Base-by-base conservation (phyloP, 2,888 invertebrate species). In the Amphipyra berbera region DNA sequence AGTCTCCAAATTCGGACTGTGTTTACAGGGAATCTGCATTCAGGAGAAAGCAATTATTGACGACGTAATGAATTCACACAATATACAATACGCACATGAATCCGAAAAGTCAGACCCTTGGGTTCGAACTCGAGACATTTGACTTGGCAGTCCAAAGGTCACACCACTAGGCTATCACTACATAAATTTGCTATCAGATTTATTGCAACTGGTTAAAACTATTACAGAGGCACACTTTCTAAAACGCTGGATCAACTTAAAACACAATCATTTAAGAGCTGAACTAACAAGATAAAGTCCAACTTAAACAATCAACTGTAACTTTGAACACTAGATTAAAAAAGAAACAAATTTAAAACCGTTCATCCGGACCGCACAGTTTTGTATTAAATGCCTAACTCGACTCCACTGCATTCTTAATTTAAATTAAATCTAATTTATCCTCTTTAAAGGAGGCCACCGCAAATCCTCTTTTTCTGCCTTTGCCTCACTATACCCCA, bases 401-500 rank as follows among this genome's bases (percentile, higher is more conserved):
- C 42, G 62, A 73, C 81, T 71, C n/a, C 46, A 67, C 38, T 61
- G 48, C 63, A 76, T 68, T 67, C 59, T 74, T 66, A 71, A 76
- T 81, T 61, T 53, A 53, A 67, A 47, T 48, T 48, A 57, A 78
- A 77, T 78, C 56, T 74, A 53, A 81, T 78, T 78, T 61, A 56
- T 68, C 69, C 60, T 44, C 47, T 54, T 46, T 56, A 55, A 50
- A 72, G 55, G 44, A 33, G 53, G 54, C 37, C 55, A 42, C n/a
- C 44, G 44, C 45, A 37, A 68, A 57, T 72, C 44, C 48, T 56
- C 40, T 14, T 40, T 10, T 56, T 46, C 42, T 4, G 30, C 8
- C 27, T 10, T 42, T 62, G 33, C 41, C 21, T 40, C 10, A 35
- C 12, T 42, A 7, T 6, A 6, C 38, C 21, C 13, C 21, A 21